Evolutionary conservation across 2,888 invertebrate genomes (phyloP).

Genomic region (Sinotaia quadrata): DNA sequence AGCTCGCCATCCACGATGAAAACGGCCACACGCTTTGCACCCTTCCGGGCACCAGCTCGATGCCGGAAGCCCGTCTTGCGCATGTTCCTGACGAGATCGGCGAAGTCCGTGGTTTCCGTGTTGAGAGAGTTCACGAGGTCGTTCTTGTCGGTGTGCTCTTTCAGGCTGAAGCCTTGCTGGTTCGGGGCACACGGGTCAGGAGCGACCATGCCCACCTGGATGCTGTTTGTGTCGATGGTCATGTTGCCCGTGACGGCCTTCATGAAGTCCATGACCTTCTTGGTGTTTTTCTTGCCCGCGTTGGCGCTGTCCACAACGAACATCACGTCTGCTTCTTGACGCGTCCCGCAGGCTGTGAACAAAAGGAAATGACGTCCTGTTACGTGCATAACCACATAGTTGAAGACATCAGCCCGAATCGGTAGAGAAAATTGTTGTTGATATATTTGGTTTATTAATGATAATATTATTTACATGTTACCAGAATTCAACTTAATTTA

Average conservation of each 20-base stretch:
- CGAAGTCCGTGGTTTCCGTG: slow-evolving; percentile 45
- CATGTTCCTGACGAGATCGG: slow-evolving; percentile 51
- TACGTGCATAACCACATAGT: no score
- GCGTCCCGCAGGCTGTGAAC: slow-evolving; percentile 53
- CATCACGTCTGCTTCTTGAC: slow-evolving; percentile 62
- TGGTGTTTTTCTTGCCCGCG: slow-evolving; percentile 57
- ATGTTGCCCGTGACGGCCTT: slow-evolving; percentile 49
- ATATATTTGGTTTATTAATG: no score
- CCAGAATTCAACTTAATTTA: no score
- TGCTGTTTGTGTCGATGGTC: slow-evolving; percentile 52
- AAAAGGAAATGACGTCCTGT: background rate
- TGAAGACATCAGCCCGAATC: background rate
- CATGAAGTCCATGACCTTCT: slow-evolving; percentile 51
- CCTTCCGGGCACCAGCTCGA: slow-evolving; percentile 45
- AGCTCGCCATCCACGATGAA: slow-evolving; percentile 58
- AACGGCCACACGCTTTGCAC: slow-evolving; percentile 57
- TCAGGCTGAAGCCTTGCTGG: slow-evolving; percentile 42
- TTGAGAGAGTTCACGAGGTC: slow-evolving; percentile 40
- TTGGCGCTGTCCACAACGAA: slow-evolving; percentile 61
- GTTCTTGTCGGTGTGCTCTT: slow-evolving; percentile 34
- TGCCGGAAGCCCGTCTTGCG: slow-evolving; percentile 47
- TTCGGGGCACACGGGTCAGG: slow-evolving; percentile 34
- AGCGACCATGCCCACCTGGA: slow-evolving; percentile 61
- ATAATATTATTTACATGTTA: no score
- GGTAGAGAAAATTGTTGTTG: background rate